A percentile compares a stretch with the other conserved stretches of the same genome.
Conservation (phyloP, 2,888 invertebrate species). For the Ectemnius lituratus region DNA sequence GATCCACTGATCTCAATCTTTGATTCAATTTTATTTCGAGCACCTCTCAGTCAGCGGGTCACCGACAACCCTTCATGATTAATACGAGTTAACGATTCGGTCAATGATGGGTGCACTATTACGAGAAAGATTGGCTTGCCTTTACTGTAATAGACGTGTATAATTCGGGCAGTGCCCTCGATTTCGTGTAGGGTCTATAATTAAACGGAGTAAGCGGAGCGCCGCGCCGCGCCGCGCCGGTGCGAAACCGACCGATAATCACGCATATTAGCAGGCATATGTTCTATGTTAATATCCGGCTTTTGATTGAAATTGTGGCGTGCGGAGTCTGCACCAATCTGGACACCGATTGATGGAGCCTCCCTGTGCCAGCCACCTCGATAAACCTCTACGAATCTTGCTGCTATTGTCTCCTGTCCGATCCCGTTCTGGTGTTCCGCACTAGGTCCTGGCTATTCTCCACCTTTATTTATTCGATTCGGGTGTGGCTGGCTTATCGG, state of each 20-base stretch:
- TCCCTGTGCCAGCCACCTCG: neutral
- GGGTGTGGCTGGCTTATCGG: too few relatives aligned
- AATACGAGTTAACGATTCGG: too few relatives aligned
- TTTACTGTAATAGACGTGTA: too few relatives aligned
- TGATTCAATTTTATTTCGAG: constrained; percentile 3
- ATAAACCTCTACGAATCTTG: neutral
- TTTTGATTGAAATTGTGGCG: constrained; percentile 38
- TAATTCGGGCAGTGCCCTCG: neutral
- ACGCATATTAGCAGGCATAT: constrained; percentile 21
- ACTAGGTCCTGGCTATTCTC: too few relatives aligned
- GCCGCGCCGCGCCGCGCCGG: too few relatives aligned
- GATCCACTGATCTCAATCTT: neutral
- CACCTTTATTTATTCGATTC: too few relatives aligned
- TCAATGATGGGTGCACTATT: too few relatives aligned
- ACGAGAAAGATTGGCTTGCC: too few relatives aligned
- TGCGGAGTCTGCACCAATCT: constrained; percentile 25
- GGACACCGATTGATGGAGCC: constrained; percentile 34
- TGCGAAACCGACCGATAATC: constrained; percentile 35
- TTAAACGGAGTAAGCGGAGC: constrained; percentile 21
- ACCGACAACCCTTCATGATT: too few relatives aligned
- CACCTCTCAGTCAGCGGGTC: neutral
- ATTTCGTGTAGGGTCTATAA: constrained; percentile 13
- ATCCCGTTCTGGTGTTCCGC: too few relatives aligned
- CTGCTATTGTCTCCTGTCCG: neutral
- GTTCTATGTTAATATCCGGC: constrained; percentile 38